A percentile compares a stretch with the other conserved stretches of the same genome.
Evolutionary conservation across 1,140 invertebrate species (phyloP).

Genomic region (Drosophila fuyamai): DNA sequence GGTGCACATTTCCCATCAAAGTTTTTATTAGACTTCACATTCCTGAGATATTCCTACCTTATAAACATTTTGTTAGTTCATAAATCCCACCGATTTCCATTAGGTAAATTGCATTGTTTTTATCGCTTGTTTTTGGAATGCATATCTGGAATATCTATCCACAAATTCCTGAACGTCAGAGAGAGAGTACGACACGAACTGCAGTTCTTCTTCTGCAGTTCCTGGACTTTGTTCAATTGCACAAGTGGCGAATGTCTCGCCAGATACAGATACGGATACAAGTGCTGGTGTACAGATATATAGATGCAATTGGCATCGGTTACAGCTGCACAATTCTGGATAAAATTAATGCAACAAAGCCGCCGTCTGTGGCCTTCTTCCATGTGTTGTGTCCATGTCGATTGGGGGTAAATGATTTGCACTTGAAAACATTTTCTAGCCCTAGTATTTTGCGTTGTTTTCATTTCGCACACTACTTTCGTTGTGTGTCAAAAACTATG

Average conservation of each 20-base stretch:
- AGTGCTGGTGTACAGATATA: slow-evolving; percentile 8
- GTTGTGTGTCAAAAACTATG: slow-evolving; percentile 60
- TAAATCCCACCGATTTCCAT: slow-evolving; percentile 43
- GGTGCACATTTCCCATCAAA: not conserved
- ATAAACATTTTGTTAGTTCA: slow-evolving; percentile 36
- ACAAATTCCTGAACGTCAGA: slow-evolving; percentile 37
- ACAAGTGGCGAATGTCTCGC: slow-evolving; percentile 54
- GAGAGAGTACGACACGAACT: slow-evolving; percentile 33
- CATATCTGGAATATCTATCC: slow-evolving; percentile 30
- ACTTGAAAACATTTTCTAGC: slow-evolving; percentile 58
- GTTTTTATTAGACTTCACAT: slow-evolving; percentile 18
- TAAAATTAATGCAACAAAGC: slow-evolving; percentile 74
- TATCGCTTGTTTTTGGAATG: slow-evolving; percentile 34
- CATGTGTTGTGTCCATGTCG: slow-evolving; percentile 45
- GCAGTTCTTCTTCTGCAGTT: slow-evolving; percentile 26
- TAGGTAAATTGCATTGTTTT: slow-evolving; percentile 53
- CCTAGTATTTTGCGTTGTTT: slow-evolving; percentile 26
- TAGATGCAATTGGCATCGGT: slow-evolving; percentile 76
- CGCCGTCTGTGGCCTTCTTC: slow-evolving; percentile 7
- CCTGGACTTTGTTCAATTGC: slow-evolving; percentile 55
- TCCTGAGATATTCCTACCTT: slow-evolving; percentile 13
- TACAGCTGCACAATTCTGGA: slow-evolving; percentile 79
- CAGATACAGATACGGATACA: slow-evolving; percentile 38
- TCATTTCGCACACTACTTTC: slow-evolving; percentile 32
- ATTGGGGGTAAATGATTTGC: slow-evolving; percentile 62